Conservation (phyloP, 1,140 invertebrate genomes). For the Apis mellifera region Amel_HAv3.1 CM009943.2:7943501-7944000, state of each 20-base stretch:
- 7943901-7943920: not conserved
- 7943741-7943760: not conserved
- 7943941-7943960: not conserved
- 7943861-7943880: not conserved
- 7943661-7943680: slow-evolving; percentile 21
- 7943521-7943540: slow-evolving; percentile 65
- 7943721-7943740: slow-evolving; percentile 18
- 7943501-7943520: slow-evolving; percentile 40
- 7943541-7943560: slow-evolving; percentile 37
- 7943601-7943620: slow-evolving; percentile 72
- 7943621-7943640: slow-evolving; percentile 70
- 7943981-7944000: too few species aligned
- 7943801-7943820: not conserved
- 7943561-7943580: slow-evolving; percentile 73
- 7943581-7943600: slow-evolving; percentile 74
- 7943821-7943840: slow-evolving; percentile 20
- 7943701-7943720: slow-evolving; percentile 34
- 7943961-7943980: not conserved
- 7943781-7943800: not conserved
- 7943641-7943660: slow-evolving; percentile 61
- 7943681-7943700: slow-evolving; percentile 41
- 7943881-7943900: not conserved
- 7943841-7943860: not conserved
- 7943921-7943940: not conserved
- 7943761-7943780: not conserved